Conservation (phyloP, 2,113 vertebrate genomes). For the Patagioenas fasciata region DNA sequence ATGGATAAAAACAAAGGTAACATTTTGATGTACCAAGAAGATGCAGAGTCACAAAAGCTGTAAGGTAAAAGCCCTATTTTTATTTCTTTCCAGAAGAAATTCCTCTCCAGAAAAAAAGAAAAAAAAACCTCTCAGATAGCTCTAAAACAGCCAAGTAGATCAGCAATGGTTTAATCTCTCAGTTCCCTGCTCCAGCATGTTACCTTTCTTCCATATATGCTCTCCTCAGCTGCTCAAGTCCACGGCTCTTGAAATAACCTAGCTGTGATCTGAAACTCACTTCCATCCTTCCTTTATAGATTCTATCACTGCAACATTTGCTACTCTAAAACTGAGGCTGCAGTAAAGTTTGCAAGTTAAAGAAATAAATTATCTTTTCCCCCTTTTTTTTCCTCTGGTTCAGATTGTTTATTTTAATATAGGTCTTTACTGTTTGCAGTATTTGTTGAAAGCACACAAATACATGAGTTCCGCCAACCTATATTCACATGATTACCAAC, state of each 20-base stretch:
- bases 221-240: not conserved
- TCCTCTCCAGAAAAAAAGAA: not conserved
- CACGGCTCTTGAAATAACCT: not conserved
- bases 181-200: not conserved
- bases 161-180: not conserved
- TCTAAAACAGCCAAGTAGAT: not conserved
- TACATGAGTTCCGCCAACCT: not conserved
- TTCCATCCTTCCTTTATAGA: not conserved
- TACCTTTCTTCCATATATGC: not conserved
- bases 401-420: not conserved
- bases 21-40: slow-evolving; percentile 33
- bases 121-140: not conserved
- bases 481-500: not conserved
- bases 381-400: not conserved
- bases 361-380: not conserved
- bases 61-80: not conserved
- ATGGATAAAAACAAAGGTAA: slow-evolving; percentile 10
- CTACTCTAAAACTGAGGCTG: not conserved
- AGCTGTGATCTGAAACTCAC: not conserved
- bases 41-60: not conserved
- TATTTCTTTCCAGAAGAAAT: not conserved
- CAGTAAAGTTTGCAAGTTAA: not conserved
- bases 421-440: not conserved
- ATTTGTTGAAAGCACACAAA: not conserved
- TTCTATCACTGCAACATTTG: not conserved